Conservation (phyloP, 2,797 vertebrate genomes). For the Malacoraja senta region DNA sequence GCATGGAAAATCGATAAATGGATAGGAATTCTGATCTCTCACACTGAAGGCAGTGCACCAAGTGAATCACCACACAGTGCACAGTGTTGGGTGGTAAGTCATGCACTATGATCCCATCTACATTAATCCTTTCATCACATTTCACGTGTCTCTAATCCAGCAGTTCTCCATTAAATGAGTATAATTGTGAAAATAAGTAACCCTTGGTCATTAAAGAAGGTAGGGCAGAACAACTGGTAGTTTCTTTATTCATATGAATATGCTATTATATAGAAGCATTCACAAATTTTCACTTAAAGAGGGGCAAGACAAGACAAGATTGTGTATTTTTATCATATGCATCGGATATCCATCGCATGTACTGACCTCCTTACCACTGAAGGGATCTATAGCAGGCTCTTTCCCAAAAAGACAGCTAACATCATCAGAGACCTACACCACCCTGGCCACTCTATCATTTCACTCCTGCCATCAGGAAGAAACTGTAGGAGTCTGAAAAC, state of each 20-base stretch:
- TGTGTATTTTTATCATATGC: too few relatives aligned
- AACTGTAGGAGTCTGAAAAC: too few relatives aligned
- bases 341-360: too few relatives aligned
- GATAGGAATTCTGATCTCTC: background rate
- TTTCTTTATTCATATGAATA: background rate
- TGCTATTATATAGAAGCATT: background rate
- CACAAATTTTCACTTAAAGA: background rate
- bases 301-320: too few relatives aligned
- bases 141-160: background rate
- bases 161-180: background rate
- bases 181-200: background rate
- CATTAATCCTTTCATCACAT: background rate
- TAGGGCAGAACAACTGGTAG: background rate
- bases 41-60: background rate
- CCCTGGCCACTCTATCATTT: too few relatives aligned
- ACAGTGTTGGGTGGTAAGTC: background rate
- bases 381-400: too few relatives aligned
- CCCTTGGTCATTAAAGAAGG: background rate
- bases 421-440: too few relatives aligned
- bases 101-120: background rate
- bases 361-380: too few relatives aligned
- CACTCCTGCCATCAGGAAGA: too few relatives aligned
- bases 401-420: too few relatives aligned
- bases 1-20: background rate
- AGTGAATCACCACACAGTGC: background rate